phyloP scores from a whole-genome alignment of 2,797 vertebrate genomes.

The Acridotheres tristis region DNA sequence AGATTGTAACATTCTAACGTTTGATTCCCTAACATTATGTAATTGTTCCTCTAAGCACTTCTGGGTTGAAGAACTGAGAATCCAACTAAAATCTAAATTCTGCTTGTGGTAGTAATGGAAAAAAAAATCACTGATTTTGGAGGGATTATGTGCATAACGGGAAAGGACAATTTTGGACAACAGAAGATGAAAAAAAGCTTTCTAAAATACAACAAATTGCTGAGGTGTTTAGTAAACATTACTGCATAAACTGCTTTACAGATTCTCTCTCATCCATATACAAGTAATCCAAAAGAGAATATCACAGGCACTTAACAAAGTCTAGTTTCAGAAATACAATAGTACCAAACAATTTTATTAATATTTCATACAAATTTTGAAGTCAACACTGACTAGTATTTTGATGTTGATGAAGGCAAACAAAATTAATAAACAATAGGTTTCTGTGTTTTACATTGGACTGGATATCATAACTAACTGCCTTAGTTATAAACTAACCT shows the following conservation, averaged over 20 bases:
- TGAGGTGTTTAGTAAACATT: background rate
- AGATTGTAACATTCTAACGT: too few species aligned
- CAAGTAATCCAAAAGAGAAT: slow-evolving; percentile 41
- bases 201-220: background rate
- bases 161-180: background rate
- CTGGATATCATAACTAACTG: background rate
- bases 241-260: background rate
- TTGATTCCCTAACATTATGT: background rate
- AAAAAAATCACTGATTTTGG: background rate
- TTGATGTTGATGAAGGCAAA: slow-evolving; percentile 59
- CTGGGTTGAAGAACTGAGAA: background rate
- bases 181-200: background rate
- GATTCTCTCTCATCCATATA: background rate
- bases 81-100: background rate
- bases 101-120: background rate
- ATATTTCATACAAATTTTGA: slow-evolving; percentile 55
- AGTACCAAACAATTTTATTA: slow-evolving; percentile 70
- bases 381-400: slow-evolving; percentile 57
- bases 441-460: slow-evolving; percentile 52
- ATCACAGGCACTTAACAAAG: slow-evolving; percentile 58
- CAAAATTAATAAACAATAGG: slow-evolving; percentile 38
- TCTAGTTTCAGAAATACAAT: slow-evolving; percentile 61
- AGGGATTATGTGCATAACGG: background rate
- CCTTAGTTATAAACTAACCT: slow-evolving; percentile 57
- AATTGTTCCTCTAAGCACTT: background rate